Conservation (phyloP, 1,140 invertebrate genomes). For the Aphelinus atriplicis region DNA sequence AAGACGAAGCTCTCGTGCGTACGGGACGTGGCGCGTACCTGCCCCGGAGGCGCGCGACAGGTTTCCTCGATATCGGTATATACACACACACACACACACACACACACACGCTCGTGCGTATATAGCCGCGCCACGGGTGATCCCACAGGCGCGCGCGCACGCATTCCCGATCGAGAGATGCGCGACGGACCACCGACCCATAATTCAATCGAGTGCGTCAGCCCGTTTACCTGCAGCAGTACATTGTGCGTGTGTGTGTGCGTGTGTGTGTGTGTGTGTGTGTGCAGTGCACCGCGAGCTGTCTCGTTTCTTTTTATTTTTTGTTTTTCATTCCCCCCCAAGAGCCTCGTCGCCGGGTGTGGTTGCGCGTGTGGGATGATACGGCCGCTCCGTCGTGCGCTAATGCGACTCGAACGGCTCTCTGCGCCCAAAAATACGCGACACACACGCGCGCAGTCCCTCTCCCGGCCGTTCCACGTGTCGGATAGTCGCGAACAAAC, state of each 20-base stretch:
- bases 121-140: conserved; percentile 23
- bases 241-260: too few relatives aligned
- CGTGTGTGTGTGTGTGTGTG: too few relatives aligned
- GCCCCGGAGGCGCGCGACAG: conserved; percentile 17
- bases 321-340: not conserved
- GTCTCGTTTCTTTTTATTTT: not conserved
- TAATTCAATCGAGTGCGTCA: conserved; percentile 35
- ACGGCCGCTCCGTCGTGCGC: conserved; percentile 10
- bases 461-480: not conserved
- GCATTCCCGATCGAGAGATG: conserved; percentile 5
- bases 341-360: conserved; percentile 10
- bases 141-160: not conserved
- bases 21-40: conserved; percentile 1
- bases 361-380: conserved; percentile 38
- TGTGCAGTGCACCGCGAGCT: too few relatives aligned
- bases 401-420: conserved; percentile 15
- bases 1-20: not conserved
- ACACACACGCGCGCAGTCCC: not conserved
- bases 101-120: not conserved
- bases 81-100: not conserved
- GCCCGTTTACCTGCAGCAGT: conserved; percentile 8
- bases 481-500: conserved; percentile 13
- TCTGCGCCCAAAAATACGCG: conserved; percentile 26
- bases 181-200: conserved; percentile 13
- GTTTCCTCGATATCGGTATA: conserved; percentile 32